Conservation (phyloP, 1,140 invertebrate species). For the Drosophila punjabiensis region DNA sequence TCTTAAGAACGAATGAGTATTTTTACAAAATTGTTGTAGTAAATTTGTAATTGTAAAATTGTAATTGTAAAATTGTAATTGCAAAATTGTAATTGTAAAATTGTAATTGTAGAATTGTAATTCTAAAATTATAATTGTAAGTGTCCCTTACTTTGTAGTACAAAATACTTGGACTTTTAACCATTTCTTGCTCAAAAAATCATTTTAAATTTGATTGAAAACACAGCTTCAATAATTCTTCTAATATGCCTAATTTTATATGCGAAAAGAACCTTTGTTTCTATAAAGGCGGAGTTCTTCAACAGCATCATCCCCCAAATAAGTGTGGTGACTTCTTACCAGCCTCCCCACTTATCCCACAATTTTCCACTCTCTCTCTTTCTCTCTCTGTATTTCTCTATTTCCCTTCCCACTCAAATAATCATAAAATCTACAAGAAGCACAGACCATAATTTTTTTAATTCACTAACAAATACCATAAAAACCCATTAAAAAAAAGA, state of each 20-base stretch:
- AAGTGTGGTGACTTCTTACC: constrained; percentile 14
- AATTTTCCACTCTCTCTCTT: background rate
- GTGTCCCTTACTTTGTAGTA: background rate
- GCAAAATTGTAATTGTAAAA: too few relatives aligned
- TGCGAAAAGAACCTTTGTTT: background rate
- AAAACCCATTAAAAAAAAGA: constrained; percentile 1
- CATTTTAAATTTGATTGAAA: too few relatives aligned
- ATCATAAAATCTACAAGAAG: constrained; percentile 20
- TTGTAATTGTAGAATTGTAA: too few relatives aligned
- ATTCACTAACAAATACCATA: constrained; percentile 29
- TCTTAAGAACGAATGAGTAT: too few relatives aligned
- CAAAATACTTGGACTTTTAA: rapidly evolving
- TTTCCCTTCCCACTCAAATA: background rate
- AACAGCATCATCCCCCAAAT: constrained; percentile 15
- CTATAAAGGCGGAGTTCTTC: background rate
- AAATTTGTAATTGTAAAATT: too few relatives aligned
- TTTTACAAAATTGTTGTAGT: too few relatives aligned
- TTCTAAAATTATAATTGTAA: too few relatives aligned
- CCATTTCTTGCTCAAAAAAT: too few relatives aligned
- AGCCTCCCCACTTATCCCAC: constrained; percentile 3
- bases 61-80: too few relatives aligned
- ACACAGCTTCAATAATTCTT: constrained; percentile 2
- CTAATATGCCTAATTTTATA: background rate
- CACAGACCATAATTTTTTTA: constrained; percentile 16
- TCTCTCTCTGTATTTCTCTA: background rate